phyloP scores from a whole-genome alignment of 2,797 vertebrate genomes.

The Leptatherina wallacei region DNA sequence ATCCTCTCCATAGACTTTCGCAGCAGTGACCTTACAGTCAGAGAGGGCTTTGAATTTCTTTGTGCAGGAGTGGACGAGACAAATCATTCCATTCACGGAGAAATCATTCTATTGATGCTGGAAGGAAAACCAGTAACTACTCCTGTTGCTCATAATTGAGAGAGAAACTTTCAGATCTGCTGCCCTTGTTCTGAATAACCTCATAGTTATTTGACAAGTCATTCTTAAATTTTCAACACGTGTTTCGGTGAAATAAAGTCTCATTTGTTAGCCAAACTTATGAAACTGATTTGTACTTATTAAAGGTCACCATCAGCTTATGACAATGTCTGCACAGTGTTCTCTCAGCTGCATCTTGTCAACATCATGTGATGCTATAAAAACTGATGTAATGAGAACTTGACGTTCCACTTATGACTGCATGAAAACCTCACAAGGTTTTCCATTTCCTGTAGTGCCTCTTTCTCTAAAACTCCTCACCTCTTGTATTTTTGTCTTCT shows the following conservation, averaged over 20 bases:
- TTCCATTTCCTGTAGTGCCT: not conserved
- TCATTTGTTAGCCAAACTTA: slow-evolving; percentile 14
- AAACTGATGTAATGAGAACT: slow-evolving; percentile 33
- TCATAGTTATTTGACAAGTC: slow-evolving; percentile 7
- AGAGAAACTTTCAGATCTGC: not conserved
- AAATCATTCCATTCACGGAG: slow-evolving; percentile 23
- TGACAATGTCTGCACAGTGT: slow-evolving; percentile 45
- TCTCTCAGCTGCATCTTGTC: slow-evolving; percentile 21
- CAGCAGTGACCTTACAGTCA: slow-evolving; percentile 13
- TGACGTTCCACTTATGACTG: slow-evolving; percentile 4
- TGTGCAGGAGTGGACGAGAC: not conserved
- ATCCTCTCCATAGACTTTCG: not conserved
- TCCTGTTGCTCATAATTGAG: not conserved
- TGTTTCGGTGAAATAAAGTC: slow-evolving; percentile 14
- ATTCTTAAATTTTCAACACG: slow-evolving; percentile 5
- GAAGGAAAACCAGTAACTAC: not conserved
- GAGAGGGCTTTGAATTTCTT: slow-evolving; percentile 34
- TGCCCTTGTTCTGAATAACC: slow-evolving; percentile 21
- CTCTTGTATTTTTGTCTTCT: not conserved
- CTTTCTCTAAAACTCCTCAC: not conserved
- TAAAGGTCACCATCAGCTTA: slow-evolving; percentile 19
- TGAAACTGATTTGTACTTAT: slow-evolving; percentile 14
- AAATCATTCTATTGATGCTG: slow-evolving; percentile 2
- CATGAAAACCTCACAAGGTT: slow-evolving; percentile 10
- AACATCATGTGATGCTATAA: slow-evolving; percentile 61